Base-by-base conservation (phyloP, 2,888 invertebrate genomes). In the Temnothorax ravouxi region DNA sequence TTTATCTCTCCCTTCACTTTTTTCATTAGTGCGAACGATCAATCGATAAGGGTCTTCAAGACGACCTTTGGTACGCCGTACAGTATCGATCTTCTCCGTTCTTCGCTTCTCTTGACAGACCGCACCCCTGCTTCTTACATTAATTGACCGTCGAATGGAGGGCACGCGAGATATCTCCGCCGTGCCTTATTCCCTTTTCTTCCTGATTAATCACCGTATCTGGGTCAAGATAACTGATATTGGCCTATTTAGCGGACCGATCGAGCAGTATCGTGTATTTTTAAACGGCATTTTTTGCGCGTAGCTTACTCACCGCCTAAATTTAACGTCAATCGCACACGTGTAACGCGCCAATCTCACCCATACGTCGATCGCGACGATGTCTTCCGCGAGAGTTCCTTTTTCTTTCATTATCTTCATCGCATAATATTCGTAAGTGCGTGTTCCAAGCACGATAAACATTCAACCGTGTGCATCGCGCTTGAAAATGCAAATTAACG, bases 301-400 rank as follows among this genome's bases (percentile, higher is more conserved):
- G 82, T 83, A 85, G 85, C 90, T 91, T 91, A 92, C 91, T 92
- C 92, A 93, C 87, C 84, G 89, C 83, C 92, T 92, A 93, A 92
- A 93, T 92, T 93, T 93, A 93, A 83, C 75, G 13, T 47, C 71
- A 54, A 84, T 75, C 52, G 41, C 38, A 62, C 56, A 69, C 18
- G 29, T 79, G 69, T 52, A 66, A 66, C 52, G 18, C 13, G 25
- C 29, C 41, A 64, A 64, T 64, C 25, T 41, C 2, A 66, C 8
- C 9, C 44, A 18, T n/a, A n/a, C 4, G 15, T 76, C 38, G 52
- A 54, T 66, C 54, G 15, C 41, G 29, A 44, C 21, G 47, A n/a
- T 34, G 21, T 15, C 56, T 77, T 52, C 34, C n/a, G 54, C 34
- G 9, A 71, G 25, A 61, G 13, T 59, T 34, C n/a, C n/a, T 3